These are phyloP conservation scores for Phasia obesa DNA, from an alignment of 2,888 invertebrate genomes.

Conservation along the genomic window DNA sequence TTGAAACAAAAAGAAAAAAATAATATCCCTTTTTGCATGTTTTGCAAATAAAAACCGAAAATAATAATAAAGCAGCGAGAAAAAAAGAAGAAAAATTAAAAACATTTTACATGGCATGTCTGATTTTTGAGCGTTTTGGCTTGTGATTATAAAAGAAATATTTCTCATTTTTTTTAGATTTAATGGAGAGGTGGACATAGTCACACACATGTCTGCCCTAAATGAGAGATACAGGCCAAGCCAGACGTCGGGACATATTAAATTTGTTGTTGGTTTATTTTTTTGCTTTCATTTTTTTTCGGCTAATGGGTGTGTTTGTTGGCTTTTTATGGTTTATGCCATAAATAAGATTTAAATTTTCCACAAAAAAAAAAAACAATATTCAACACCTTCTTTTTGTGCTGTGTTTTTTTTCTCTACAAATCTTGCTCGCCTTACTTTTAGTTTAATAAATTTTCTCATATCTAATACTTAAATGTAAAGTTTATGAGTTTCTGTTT, in stretches of 20 bases:
- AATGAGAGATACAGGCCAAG: slow-evolving; percentile 35
- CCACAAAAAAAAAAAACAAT: not conserved
- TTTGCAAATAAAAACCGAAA: slow-evolving; percentile 49
- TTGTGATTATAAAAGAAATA: slow-evolving; percentile 49
- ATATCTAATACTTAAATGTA: slow-evolving; percentile 48
- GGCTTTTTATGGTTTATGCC: slow-evolving; percentile 38
- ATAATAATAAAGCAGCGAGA: slow-evolving; percentile 6
- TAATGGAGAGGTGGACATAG: slow-evolving; percentile 63
- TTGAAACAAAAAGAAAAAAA: not conserved
- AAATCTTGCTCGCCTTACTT: slow-evolving; percentile 2
- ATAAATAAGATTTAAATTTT: slow-evolving; percentile 64
- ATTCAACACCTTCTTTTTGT: slow-evolving; percentile 50
- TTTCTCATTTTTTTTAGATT: slow-evolving; percentile 21
- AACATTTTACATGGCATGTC: slow-evolving; percentile 60
- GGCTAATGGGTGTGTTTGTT: slow-evolving; percentile 58
- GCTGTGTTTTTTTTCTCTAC: not conserved
- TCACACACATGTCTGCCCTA: slow-evolving; percentile 36
- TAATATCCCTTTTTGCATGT: slow-evolving; percentile 61
- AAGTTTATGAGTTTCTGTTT: slow-evolving; percentile 36
- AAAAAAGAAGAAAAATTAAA: slow-evolving; percentile 22
- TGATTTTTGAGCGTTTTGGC: slow-evolving; percentile 53
- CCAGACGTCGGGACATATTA: slow-evolving; percentile 65
- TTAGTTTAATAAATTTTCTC: slow-evolving; percentile 58
- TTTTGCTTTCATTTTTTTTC: slow-evolving; percentile 20
- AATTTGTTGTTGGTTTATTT: slow-evolving; percentile 36